Base-by-base conservation (phyloP, 2,888 invertebrate species). In the Smittia sp. region DNA sequence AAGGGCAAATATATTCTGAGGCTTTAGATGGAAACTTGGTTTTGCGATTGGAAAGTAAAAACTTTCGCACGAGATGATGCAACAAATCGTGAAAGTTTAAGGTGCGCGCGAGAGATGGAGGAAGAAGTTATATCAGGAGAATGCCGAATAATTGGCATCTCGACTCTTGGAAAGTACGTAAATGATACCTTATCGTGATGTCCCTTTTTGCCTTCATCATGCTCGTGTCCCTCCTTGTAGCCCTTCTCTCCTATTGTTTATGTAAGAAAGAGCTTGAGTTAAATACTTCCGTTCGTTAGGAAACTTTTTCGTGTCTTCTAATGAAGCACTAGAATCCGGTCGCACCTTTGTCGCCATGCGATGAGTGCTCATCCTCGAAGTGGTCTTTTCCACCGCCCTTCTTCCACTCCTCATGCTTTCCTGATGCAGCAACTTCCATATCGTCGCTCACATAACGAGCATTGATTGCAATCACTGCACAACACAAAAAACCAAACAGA, bases 271-370 rank as follows among this genome's bases (percentile, higher is more conserved):
- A 38, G 15, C 18, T 22, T 18, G 9, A 58, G n/a, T 58, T 58
- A 22, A 20, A 22, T 58, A 20, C 22, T 58, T 58, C 13, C 18
- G 58, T 58, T 22, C 58, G n/a, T 58, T 58, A 7, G 11, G 22
- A 58, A 22, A n/a, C 4, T 46, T 46, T 15, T 46, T 67, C 22
- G 58, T 24, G 77, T 79, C 76, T 46, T 13, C 46, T 46, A 46
- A 46, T 32, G 32, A 32, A 32, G 32, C 32, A 6, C 4, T 3
- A n/a, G 52, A 20, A 6, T 52, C 90, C 32, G 4, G 15, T 90
- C 76, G 89, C 87, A 0, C 88, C 89, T 78, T 90, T 88, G 75
- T 89, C 89, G 0, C 89, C 90, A 75, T 90, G 87, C 32, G 87
- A 85, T 74, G 86, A 82, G 76, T 88, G 85, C 76, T 90, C 87